These are phyloP conservation scores for Gastrophryne carolinensis DNA, from an alignment of 2,797 vertebrate species.

Conservation along the genomic window DNA sequence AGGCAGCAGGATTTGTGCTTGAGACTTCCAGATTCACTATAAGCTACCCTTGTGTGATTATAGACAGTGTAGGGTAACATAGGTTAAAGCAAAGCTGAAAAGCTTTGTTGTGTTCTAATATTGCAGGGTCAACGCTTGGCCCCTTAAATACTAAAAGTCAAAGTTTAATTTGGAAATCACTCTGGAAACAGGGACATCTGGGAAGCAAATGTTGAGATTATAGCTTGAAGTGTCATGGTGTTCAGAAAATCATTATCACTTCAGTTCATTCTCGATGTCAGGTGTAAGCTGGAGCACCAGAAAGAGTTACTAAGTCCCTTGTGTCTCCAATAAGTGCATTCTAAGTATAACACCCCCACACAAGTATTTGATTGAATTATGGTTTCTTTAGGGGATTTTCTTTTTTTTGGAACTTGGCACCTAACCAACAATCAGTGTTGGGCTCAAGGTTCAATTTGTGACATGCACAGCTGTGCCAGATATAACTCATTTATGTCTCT, in stretches of 20 bases:
- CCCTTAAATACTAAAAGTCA: too few relatives aligned
- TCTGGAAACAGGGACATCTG: neutral
- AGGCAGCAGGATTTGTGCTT: too few relatives aligned
- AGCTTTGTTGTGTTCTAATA: too few relatives aligned
- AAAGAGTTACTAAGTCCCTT: too few relatives aligned
- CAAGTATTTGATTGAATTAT: slow-evolving; percentile 1
- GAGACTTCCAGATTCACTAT: too few relatives aligned
- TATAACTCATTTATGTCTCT: slow-evolving; percentile 48
- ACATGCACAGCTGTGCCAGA: slow-evolving; percentile 45
- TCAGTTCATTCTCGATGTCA: neutral
- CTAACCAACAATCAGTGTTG: slow-evolving; percentile 43
- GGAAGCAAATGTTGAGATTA: neutral
- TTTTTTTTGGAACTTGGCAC: slow-evolving; percentile 30
- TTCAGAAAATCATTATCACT: neutral
- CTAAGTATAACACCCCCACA: slow-evolving; percentile 11
- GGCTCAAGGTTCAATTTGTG: slow-evolving; percentile 43
- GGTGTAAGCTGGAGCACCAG: too few relatives aligned
- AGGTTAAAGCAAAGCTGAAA: too few relatives aligned
- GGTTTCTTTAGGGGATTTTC: neutral
- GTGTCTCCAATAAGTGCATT: too few relatives aligned
- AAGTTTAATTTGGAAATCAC: neutral
- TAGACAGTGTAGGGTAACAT: too few relatives aligned
- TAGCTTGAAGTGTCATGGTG: neutral
- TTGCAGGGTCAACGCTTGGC: too few relatives aligned
- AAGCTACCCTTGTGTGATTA: too few relatives aligned